Evolutionary conservation across 1,140 invertebrate genomes (phyloP).

Genomic region (Phthorimaea operculella): DNA sequence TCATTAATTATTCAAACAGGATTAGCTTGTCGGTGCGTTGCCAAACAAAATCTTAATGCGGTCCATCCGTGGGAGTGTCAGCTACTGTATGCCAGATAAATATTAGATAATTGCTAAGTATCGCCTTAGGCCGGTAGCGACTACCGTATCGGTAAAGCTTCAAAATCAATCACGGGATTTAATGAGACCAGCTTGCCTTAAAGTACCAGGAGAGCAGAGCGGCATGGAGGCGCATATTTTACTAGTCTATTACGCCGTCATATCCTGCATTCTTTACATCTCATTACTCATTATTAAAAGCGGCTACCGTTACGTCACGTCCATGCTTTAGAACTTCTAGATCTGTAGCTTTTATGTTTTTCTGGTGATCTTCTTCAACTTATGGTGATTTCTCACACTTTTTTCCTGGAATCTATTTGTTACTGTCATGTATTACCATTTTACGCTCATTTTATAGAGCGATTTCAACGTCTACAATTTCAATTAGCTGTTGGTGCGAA

Average conservation of each 20-base stretch:
- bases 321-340: neutral
- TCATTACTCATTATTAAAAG: slow-evolving; percentile 60
- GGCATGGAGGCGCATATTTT: slow-evolving; percentile 17
- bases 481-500: neutral
- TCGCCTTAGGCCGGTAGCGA: slow-evolving; percentile 31
- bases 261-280: slow-evolving; percentile 45
- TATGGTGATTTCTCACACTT: neutral
- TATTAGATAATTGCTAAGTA: slow-evolving; percentile 4
- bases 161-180: slow-evolving; percentile 47
- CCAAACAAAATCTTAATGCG: neutral
- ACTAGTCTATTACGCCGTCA: slow-evolving; percentile 31
- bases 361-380: neutral
- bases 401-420: neutral
- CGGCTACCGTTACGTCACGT: slow-evolving; percentile 40
- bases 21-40: neutral
- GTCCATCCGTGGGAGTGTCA: neutral
- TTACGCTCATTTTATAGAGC: neutral
- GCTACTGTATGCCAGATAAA: neutral
- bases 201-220: slow-evolving; percentile 28
- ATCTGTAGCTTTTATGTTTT: neutral
- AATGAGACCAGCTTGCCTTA: slow-evolving; percentile 38
- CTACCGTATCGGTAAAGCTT: slow-evolving; percentile 44
- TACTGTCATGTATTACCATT: neutral
- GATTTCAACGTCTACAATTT: neutral
- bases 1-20: no score